Percentiles rank a stretch among this genome's conserved stretches.
These are phyloP conservation scores for Urocitellus parryii DNA, from an alignment of 2,113 vertebrate genomes.

Conservation along the genomic window DNA sequence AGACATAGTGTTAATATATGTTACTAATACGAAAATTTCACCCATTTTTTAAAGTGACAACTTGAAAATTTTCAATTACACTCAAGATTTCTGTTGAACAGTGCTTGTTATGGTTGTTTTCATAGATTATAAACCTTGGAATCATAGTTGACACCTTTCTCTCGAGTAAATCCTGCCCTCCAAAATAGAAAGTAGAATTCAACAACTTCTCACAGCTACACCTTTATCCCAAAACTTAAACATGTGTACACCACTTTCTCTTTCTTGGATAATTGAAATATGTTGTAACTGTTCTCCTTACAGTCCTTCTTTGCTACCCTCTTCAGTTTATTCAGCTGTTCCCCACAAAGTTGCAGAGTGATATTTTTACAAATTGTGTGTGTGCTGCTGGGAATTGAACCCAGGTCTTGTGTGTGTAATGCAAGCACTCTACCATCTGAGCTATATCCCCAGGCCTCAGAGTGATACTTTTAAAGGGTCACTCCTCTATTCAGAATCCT, in stretches of 20 bases:
- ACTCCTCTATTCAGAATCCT: background rate
- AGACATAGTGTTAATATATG: background rate
- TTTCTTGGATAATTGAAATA: background rate
- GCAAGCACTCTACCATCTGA: too few species aligned
- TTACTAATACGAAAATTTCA: conserved; percentile 1
- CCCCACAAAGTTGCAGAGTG: background rate
- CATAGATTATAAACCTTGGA: background rate
- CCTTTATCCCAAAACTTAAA: background rate
- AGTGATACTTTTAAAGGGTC: background rate
- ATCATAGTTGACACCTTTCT: background rate
- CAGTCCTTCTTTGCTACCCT: background rate
- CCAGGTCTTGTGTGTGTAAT: too few species aligned
- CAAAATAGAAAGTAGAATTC: background rate
- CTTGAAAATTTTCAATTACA: background rate
- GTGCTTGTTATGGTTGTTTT: background rate
- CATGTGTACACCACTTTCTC: background rate
- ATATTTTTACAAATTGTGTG: background rate
- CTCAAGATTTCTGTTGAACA: background rate
- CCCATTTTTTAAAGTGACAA: background rate
- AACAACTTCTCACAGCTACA: background rate
- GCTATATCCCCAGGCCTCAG: too few species aligned
- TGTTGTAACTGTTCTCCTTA: background rate
- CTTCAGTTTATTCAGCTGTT: background rate
- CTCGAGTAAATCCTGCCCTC: background rate
- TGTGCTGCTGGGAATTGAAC: too few species aligned